Evolutionary conservation across 1,140 invertebrate species (phyloP).

Genomic region (Orchesella cincta): DNA sequence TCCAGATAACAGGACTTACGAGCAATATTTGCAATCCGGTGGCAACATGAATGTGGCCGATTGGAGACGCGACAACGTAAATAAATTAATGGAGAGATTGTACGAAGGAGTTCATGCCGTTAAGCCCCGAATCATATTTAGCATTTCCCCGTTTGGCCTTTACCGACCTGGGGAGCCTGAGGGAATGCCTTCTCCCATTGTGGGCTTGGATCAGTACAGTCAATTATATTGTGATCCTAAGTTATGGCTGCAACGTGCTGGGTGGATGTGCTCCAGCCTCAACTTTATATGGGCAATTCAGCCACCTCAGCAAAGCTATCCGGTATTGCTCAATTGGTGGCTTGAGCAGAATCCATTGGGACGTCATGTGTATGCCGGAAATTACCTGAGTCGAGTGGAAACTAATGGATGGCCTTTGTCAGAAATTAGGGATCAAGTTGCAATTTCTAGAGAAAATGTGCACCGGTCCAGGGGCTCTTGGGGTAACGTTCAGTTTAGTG

Average conservation of each 20-base stretch:
- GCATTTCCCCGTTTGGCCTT: conserved; percentile 48
- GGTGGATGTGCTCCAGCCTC: conserved; percentile 27
- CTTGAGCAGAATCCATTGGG: conserved; percentile 31
- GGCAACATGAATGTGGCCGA: conserved; percentile 31
- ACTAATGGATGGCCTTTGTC: conserved; percentile 37
- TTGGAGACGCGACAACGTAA: conserved; percentile 49
- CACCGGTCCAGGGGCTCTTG: conserved; percentile 32
- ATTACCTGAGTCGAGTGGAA: conserved; percentile 33
- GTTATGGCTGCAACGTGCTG: conserved; percentile 40
- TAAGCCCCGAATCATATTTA: conserved; percentile 43
- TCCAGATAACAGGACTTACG: conserved; percentile 41
- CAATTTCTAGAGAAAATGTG: conserved; percentile 30
- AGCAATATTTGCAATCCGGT: conserved; percentile 27
- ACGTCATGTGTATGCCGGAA: conserved; percentile 39
- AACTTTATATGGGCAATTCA: conserved; percentile 47
- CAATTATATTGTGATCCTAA: conserved; percentile 43
- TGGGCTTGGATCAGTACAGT: conserved; percentile 46
- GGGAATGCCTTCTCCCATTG: conserved; percentile 44
- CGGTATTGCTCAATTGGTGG: conserved; percentile 47
- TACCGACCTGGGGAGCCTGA: conserved; percentile 39
- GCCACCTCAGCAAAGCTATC: conserved; percentile 44
- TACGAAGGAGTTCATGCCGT: conserved; percentile 36
- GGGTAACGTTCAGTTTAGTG: conserved; percentile 46
- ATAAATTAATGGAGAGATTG: conserved; percentile 37
- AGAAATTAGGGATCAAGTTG: conserved; percentile 40